phyloP scores from a whole-genome alignment of 92 coral and sea anemone species.

The Bergia puertoricense region DNA sequence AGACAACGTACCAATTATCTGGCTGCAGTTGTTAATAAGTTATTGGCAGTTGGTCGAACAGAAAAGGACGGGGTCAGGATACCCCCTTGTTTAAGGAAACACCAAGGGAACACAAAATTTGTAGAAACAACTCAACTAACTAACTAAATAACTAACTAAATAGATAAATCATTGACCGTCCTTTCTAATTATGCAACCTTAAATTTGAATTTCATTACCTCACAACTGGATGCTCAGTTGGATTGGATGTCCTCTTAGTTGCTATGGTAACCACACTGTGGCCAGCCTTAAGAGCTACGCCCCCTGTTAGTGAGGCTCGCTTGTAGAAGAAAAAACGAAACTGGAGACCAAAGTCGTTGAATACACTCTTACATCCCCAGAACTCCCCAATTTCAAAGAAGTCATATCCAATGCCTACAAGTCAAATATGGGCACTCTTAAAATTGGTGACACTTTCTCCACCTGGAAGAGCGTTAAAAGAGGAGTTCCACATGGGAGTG shows the following conservation, averaged over 20 bases:
- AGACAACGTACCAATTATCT: too few species aligned
- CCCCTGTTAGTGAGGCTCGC: constrained; percentile 74
- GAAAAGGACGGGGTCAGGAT: too few species aligned
- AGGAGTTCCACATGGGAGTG: not conserved
- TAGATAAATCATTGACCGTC: too few species aligned
- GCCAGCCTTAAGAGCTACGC: constrained; percentile 68
- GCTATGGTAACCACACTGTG: constrained; percentile 60
- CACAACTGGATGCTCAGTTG: constrained; percentile 52
- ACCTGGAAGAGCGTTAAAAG: not conserved
- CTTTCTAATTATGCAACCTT: too few species aligned
- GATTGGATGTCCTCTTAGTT: constrained; percentile 42
- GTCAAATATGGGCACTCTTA: not conserved
- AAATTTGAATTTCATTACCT: constrained; percentile 38
- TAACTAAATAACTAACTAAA: too few species aligned
- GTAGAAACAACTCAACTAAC: too few species aligned
- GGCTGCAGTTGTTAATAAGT: too few species aligned
- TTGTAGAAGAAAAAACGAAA: constrained; percentile 71
- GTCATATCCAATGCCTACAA: constrained; percentile 65
- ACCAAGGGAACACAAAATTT: too few species aligned
- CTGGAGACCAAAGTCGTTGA: constrained; percentile 72
- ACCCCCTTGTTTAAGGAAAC: too few species aligned
- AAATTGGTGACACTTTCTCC: not conserved
- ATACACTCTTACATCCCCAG: constrained; percentile 79
- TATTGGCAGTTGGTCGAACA: too few species aligned
- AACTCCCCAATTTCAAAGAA: constrained; percentile 82